Evolutionary conservation across 2,797 vertebrate species (phyloP).

Genomic region (Apodemus agrarius): DNA sequence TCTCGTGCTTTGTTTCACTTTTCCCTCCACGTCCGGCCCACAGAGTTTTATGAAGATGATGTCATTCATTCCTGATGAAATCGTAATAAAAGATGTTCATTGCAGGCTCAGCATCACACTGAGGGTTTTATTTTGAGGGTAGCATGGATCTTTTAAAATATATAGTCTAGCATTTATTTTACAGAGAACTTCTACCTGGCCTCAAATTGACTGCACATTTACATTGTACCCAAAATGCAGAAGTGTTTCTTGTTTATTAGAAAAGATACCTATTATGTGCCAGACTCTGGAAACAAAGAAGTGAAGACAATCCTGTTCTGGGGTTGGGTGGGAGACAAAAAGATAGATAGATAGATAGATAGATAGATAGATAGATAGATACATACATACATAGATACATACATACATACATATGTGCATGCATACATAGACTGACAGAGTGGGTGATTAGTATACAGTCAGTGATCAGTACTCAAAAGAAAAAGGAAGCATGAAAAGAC

Average conservation of each 20-base stretch:
- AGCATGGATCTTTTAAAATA: background rate
- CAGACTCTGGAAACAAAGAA: background rate
- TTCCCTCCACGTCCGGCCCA: background rate
- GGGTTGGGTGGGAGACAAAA: background rate
- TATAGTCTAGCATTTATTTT: constrained; percentile 14
- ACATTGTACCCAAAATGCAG: background rate
- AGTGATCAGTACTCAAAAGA: background rate
- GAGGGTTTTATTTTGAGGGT: background rate
- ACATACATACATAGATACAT: too few species aligned
- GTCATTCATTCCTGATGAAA: background rate
- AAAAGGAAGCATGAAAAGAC: background rate
- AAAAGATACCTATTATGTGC: background rate
- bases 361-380: background rate
- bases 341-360: background rate
- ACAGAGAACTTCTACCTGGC: background rate
- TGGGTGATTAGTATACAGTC: background rate
- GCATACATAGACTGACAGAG: too few species aligned
- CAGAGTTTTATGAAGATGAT: constrained; percentile 12
- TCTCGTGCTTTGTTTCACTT: background rate
- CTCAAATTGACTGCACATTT: background rate
- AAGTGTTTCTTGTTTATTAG: background rate
- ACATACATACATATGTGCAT: too few species aligned
- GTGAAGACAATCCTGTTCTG: background rate
- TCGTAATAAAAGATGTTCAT: background rate
- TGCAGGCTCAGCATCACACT: background rate